These are phyloP conservation scores for Chlamydotis undulata DNA, from an alignment of 2,113 vertebrate genomes.

Conservation along the genomic window DNA sequence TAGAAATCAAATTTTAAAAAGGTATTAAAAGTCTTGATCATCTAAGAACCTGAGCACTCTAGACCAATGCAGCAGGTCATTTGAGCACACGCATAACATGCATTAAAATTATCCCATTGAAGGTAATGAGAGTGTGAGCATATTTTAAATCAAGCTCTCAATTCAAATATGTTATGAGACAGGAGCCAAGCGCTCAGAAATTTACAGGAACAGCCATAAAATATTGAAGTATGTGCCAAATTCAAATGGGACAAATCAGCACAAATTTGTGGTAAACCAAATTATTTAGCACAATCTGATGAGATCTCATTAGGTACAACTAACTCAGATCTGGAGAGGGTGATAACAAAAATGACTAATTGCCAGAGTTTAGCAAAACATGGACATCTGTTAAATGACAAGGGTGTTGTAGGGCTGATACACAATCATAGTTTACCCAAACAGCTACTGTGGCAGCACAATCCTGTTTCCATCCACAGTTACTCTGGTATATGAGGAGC, in stretches of 20 bases:
- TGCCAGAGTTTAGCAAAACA: not conserved
- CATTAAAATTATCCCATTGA: not conserved
- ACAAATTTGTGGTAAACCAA: not conserved
- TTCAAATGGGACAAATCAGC: not conserved
- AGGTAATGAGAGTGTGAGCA: not conserved
- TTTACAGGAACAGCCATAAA: not conserved
- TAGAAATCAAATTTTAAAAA: not conserved
- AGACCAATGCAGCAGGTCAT: not conserved
- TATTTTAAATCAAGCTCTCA: not conserved
- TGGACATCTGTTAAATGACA: not conserved
- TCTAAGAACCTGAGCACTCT: not conserved
- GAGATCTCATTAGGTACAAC: not conserved
- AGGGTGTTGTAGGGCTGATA: not conserved
- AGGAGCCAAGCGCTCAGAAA: not conserved
- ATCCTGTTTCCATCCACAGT: not conserved
- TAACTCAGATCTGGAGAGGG: not conserved
- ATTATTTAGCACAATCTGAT: not conserved
- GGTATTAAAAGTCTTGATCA: not conserved
- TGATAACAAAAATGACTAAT: slow-evolving; percentile 8
- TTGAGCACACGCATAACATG: not conserved
- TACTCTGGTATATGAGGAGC: not conserved
- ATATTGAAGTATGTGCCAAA: not conserved
- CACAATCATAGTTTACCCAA: not conserved
- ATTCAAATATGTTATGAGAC: not conserved
- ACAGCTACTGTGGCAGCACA: not conserved